A percentile compares a stretch with the other conserved stretches of the same genome.
These are phyloP conservation scores for Parus major DNA, from an alignment of 2,113 vertebrate species.

Conservation along the genomic window DNA sequence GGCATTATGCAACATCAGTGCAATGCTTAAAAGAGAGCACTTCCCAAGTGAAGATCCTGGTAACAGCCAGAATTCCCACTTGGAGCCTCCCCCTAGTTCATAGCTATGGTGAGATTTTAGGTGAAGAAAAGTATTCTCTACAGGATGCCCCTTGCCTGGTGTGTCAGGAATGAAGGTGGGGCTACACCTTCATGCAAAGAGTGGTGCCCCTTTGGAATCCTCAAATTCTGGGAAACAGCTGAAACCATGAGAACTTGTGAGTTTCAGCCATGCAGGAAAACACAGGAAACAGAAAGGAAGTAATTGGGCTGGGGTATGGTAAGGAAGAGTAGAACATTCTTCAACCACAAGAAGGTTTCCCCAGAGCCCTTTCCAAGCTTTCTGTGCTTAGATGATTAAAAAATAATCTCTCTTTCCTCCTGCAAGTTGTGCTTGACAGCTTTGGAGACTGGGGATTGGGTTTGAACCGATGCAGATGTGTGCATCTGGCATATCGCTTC, in stretches of 20 bases:
- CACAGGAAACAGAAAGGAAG: background rate
- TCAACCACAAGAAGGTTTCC: background rate
- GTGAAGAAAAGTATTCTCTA: background rate
- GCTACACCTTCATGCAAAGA: background rate
- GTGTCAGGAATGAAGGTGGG: background rate
- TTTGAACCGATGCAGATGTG: conserved; percentile 24
- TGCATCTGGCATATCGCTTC: background rate
- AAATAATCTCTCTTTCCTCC: background rate
- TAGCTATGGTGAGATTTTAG: background rate
- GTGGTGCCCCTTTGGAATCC: background rate
- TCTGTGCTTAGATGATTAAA: background rate
- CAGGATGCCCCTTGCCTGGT: background rate
- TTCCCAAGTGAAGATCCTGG: background rate
- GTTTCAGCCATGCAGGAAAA: background rate
- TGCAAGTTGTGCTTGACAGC: conserved; percentile 17
- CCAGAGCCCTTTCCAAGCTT: background rate
- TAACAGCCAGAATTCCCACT: background rate
- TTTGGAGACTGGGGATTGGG: background rate
- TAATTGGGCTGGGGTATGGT: background rate
- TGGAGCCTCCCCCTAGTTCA: background rate
- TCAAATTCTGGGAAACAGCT: background rate
- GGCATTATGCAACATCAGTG: background rate
- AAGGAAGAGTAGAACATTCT: background rate
- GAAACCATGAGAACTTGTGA: background rate
- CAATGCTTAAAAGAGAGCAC: background rate